These are phyloP conservation scores for Urocynchramus pylzowi DNA, from an alignment of 2,113 vertebrate species.

Conservation along the genomic window DNA sequence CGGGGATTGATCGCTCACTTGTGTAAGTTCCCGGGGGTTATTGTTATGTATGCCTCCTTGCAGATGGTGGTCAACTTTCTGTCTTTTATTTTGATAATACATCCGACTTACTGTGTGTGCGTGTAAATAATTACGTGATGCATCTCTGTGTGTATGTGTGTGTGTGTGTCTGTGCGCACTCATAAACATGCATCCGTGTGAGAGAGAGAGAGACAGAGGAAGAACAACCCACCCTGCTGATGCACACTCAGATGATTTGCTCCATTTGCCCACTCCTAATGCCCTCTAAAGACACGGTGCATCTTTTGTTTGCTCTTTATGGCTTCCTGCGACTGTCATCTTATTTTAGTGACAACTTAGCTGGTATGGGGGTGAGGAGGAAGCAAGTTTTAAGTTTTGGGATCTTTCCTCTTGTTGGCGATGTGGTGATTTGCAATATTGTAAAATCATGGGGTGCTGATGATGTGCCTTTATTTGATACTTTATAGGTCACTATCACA, in stretches of 20 bases:
- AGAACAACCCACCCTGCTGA: not conserved
- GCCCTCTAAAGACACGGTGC: slow-evolving; percentile 7
- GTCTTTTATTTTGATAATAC: slow-evolving; percentile 12
- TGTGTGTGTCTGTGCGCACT: rapidly evolving
- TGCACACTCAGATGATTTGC: not conserved
- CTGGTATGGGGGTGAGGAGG: not conserved
- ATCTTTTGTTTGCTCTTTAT: not conserved
- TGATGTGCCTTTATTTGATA: slow-evolving; percentile 86
- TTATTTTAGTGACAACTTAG: not conserved
- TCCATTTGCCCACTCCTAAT: slow-evolving; percentile 22
- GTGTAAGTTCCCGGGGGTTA: slow-evolving; percentile 60
- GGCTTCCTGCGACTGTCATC: not conserved
- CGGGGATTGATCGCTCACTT: slow-evolving; percentile 59
- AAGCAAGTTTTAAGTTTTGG: slow-evolving; percentile 38
- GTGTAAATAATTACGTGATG: not conserved
- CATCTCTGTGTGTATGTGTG: not conserved
- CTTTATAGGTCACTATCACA: slow-evolving; percentile 95
- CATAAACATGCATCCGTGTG: not conserved
- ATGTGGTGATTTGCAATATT: slow-evolving; percentile 8
- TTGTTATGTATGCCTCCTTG: slow-evolving; percentile 20
- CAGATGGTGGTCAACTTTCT: slow-evolving; percentile 71
- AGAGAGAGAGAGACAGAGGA: not conserved
- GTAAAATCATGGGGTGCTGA: slow-evolving; percentile 72
- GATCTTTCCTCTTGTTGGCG: not conserved
- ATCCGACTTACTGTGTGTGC: not conserved